These are phyloP conservation scores for Nomada flava DNA, from an alignment of 2,888 invertebrate species.

Conservation along the genomic window DNA sequence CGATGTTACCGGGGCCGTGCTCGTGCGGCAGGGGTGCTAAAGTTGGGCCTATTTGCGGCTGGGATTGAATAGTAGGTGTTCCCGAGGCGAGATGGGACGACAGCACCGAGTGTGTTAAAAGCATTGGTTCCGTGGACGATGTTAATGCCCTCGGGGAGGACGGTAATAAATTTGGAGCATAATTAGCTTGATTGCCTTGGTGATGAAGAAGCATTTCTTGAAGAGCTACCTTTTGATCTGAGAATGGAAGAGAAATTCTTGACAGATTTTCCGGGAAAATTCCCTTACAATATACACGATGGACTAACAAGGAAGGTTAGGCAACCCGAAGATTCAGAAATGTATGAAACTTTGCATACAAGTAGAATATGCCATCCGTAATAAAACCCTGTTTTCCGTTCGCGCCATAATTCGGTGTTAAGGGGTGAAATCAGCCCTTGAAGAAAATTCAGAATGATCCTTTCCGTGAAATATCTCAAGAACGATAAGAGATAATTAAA, in stretches of 20 bases:
- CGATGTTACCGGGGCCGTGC: constrained; percentile 78
- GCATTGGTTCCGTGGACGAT: constrained; percentile 75
- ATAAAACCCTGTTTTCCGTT: too few species aligned
- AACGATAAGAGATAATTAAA: too few species aligned
- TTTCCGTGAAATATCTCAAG: too few species aligned
- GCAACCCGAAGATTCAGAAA: too few species aligned
- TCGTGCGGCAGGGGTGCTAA: constrained; percentile 78
- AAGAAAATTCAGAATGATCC: too few species aligned
- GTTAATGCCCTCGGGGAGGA: constrained; percentile 77
- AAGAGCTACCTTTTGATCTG: constrained; percentile 81
- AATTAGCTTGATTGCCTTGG: constrained; percentile 74
- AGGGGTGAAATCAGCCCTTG: too few species aligned
- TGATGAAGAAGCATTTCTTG: constrained; percentile 81
- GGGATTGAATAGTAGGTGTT: constrained; percentile 71
- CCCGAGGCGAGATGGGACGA: constrained; percentile 81
- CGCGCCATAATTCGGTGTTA: too few species aligned
- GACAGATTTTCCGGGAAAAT: neutral
- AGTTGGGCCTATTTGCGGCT: constrained; percentile 68
- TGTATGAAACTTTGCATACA: too few species aligned
- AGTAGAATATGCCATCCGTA: too few species aligned
- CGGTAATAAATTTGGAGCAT: constrained; percentile 74
- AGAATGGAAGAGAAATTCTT: constrained; percentile 6
- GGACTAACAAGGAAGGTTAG: too few species aligned
- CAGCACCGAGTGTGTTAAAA: constrained; percentile 82
- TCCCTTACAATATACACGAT: too few species aligned